Evolutionary conservation across 2,888 invertebrate genomes (phyloP).

Genomic region (Alitta virens): DNA sequence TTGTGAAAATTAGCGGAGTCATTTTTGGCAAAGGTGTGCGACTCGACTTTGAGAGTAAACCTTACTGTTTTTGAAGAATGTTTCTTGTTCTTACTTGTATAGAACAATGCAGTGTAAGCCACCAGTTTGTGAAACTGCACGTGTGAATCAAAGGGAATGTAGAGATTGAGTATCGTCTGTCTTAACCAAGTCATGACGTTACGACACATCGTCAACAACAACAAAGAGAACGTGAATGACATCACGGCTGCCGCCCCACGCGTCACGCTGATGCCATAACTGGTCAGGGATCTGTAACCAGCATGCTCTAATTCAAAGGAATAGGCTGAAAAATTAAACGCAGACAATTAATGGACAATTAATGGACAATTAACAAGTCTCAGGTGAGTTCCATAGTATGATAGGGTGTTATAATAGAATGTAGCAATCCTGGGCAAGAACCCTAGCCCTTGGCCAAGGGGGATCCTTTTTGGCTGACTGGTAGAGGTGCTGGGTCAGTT

Average conservation of each 20-base stretch:
- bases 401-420: too few relatives aligned
- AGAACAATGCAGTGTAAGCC: conserved; percentile 63
- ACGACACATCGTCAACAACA: conserved; percentile 66
- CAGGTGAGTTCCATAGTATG: too few relatives aligned
- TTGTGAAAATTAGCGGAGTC: too few relatives aligned
- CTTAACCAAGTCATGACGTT: conserved; percentile 63
- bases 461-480: too few relatives aligned
- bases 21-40: too few relatives aligned
- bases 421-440: too few relatives aligned
- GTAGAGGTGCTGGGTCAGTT: too few relatives aligned
- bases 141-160: conserved; percentile 65
- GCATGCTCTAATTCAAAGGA: conserved; percentile 64
- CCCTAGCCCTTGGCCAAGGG: too few relatives aligned
- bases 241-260: conserved; percentile 66
- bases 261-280: conserved; percentile 64
- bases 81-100: conserved; percentile 60
- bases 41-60: too few relatives aligned
- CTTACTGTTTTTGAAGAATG: too few relatives aligned
- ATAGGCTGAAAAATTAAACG: conserved; percentile 11
- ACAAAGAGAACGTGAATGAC: conserved; percentile 65
- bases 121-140: conserved; percentile 65
- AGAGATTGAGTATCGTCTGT: conserved; percentile 62
- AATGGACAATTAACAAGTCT: too few relatives aligned
- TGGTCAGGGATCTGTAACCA: conserved; percentile 64
- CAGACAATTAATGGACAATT: too few relatives aligned